phyloP scores from a whole-genome alignment of 2,113 vertebrate genomes.

The Tyto alba region DNA sequence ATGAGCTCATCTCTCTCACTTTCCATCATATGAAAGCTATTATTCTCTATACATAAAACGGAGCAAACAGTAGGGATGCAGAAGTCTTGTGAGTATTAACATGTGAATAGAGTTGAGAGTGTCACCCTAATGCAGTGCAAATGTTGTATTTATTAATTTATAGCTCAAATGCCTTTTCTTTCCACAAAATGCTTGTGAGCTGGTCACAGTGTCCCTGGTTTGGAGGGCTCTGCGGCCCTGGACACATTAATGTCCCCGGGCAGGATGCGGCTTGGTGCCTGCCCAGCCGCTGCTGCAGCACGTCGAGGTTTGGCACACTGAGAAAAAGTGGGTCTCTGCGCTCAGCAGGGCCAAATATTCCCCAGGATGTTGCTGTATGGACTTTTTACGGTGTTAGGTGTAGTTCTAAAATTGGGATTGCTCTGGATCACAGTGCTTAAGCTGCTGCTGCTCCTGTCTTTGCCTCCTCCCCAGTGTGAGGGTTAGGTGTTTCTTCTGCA shows the following conservation, averaged over 20 bases:
- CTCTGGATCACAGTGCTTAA: fast-evolving
- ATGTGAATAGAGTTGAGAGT: not conserved
- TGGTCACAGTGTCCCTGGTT: fast-evolving
- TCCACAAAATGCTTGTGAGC: too few species aligned
- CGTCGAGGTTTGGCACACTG: fast-evolving
- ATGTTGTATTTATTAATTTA: not conserved
- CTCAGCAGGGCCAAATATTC: not conserved
- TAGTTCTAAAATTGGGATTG: not conserved
- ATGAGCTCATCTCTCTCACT: conserved; percentile 10
- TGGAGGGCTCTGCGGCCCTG: not conserved
- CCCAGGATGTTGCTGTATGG: not conserved
- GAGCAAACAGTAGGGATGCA: not conserved
- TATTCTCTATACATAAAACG: not conserved
- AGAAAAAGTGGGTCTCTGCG: not conserved
- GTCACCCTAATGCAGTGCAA: not conserved
- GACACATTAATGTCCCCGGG: fast-evolving
- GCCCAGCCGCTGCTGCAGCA: fast-evolving
- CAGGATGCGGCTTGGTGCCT: not conserved
- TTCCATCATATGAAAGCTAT: not conserved
- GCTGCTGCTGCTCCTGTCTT: not conserved
- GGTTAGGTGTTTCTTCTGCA: not conserved
- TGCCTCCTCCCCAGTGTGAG: not conserved
- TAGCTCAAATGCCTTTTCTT: not conserved
- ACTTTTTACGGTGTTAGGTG: fast-evolving
- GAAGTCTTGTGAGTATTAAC: not conserved